Conservation (phyloP, 2,113 vertebrate species). For the Pseudorasbora parva region DNA sequence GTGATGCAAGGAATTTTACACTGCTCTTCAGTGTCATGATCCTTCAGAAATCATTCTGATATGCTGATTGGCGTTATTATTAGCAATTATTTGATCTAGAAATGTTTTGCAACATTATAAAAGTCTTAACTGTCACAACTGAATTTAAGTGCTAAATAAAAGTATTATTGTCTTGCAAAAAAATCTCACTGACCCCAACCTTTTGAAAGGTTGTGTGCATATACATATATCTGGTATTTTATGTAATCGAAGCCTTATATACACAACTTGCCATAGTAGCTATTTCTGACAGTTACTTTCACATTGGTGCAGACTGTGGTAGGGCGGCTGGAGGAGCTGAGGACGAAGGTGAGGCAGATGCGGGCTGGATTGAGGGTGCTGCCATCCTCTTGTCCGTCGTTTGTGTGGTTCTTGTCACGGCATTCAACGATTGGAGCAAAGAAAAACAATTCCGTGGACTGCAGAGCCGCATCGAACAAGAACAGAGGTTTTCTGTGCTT, state of each 20-base stretch:
- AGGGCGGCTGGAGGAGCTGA: slow-evolving; percentile 71
- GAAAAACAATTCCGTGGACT: slow-evolving; percentile 93
- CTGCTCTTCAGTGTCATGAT: not conserved
- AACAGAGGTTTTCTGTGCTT: slow-evolving; percentile 82
- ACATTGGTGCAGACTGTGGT: slow-evolving; percentile 76
- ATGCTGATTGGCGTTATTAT: not conserved
- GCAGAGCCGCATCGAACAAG: slow-evolving; percentile 89
- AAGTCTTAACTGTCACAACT: too few relatives aligned
- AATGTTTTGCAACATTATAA: too few relatives aligned
- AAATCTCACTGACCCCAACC: not conserved
- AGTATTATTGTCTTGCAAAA: not conserved
- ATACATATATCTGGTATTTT: not conserved
- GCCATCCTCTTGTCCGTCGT: slow-evolving; percentile 81
- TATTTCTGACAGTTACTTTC: not conserved
- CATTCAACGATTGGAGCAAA: slow-evolving; percentile 96
- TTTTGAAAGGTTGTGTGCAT: not conserved
- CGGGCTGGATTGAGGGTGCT: slow-evolving; percentile 91
- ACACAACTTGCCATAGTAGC: not conserved
- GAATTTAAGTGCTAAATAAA: too few relatives aligned
- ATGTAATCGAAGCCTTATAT: not conserved
- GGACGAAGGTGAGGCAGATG: slow-evolving; percentile 81
- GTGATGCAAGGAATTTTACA: not conserved
- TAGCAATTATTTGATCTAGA: not conserved
- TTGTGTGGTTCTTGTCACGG: slow-evolving; percentile 91
- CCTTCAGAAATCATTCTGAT: not conserved